These are phyloP conservation scores for Drosophila ficusphila DNA, from an alignment of 1,140 invertebrate genomes.

Conservation along the genomic window DNA sequence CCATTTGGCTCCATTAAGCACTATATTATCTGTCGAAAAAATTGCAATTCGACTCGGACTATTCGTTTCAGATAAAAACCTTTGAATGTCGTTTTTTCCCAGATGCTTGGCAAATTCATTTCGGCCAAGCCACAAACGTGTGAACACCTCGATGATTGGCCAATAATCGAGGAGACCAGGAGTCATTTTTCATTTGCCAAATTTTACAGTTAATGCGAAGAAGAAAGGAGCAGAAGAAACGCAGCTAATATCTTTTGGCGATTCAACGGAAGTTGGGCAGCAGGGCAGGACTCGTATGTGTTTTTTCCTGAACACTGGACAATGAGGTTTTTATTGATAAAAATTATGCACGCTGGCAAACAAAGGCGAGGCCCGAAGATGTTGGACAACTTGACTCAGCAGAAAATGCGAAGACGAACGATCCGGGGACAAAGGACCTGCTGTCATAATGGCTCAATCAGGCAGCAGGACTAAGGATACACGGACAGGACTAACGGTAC, in stretches of 20 bases:
- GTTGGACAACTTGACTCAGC: constrained; percentile 78
- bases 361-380: constrained; percentile 44
- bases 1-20: too few relatives aligned
- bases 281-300: constrained; percentile 31
- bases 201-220: constrained; percentile 71
- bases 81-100: constrained; percentile 17
- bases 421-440: constrained; percentile 19
- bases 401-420: constrained; percentile 41
- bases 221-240: constrained; percentile 1
- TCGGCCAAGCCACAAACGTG: constrained; percentile 40
- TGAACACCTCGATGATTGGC: constrained; percentile 40
- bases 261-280: constrained; percentile 66
- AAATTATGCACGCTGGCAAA: constrained; percentile 72
- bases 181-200: constrained; percentile 65
- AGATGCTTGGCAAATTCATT: constrained; percentile 43
- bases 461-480: constrained; percentile 23
- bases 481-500: constrained; percentile 13
- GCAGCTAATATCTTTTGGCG: constrained; percentile 25
- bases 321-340: constrained; percentile 69
- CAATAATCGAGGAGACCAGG: neutral
- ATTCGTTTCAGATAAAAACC: constrained; percentile 37
- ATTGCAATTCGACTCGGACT: constrained; percentile 8
- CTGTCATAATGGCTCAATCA: constrained; percentile 76
- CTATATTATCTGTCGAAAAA: neutral
- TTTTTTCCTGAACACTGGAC: constrained; percentile 22